Evolutionary conservation across 2,797 vertebrate species (phyloP), one percentile per base, ranked within the genome.

Genomic region (Enteromius afrohamiltoni): DNA sequence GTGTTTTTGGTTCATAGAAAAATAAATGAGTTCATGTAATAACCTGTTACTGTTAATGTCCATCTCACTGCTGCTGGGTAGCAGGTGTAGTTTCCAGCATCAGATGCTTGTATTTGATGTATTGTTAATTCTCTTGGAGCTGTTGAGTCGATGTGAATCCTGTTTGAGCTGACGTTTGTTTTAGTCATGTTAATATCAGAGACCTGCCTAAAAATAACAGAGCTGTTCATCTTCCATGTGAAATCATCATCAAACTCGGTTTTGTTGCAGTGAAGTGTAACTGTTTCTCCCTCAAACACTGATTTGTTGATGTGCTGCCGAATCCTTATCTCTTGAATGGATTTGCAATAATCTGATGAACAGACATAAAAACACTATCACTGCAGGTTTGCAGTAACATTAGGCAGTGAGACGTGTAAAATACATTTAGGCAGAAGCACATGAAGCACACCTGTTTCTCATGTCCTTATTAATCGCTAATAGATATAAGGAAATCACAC

Each of bases 131-230:
- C 9, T 60, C 16, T 26, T 17, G 19, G 16, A 74, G 1, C 21
- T 40, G 6, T n/a, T 4, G 60, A 0, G 34, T 83, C 4, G 47
- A 68, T 55, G 34, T n/a, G 16, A 51, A 76, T 76, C 47, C 71
- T 68, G 2, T 76, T 13, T 68, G 80, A 83, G 23, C 31, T 82
- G 16, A 82, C 42, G 42, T 67, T 76, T 3, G 0, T 75, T 1
- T 4, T 1, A 21, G 10, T 68, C 9, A 0, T 31, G 9, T 64
- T 76, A 10, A 0, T 3, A 0, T 0, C 0, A 1, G 14, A 3
- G 1, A 0, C 1, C 0, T 0, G 0, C 0, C 2, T 40, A 42
- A 83, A 83, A 55, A 68, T 67, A 42, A 16, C 0, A 16, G 16
- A 3, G 3, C 6, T 42, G 47, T 83, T 76, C 0, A 21, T 83